These are phyloP conservation scores for Idris sp. DNA, from an alignment of 1,140 invertebrate genomes.

Conservation along the genomic window DNA sequence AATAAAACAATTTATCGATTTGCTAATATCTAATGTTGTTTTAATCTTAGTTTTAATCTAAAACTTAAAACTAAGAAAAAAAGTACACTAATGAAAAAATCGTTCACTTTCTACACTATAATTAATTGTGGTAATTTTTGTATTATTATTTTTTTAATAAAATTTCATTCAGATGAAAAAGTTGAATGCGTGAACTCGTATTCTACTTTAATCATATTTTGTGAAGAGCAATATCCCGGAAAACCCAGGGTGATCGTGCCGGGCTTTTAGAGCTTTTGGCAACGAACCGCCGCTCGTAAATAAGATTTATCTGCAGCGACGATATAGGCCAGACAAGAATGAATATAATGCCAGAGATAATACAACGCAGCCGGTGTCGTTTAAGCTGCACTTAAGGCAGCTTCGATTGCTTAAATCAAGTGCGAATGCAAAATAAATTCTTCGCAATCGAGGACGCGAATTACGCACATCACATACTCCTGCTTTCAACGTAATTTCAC, in stretches of 20 bases:
- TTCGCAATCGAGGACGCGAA: too few species aligned
- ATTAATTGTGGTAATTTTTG: too few species aligned
- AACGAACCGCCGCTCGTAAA: conserved; percentile 50
- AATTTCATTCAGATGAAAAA: not conserved
- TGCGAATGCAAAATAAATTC: conserved; percentile 26
- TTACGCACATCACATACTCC: conserved; percentile 9
- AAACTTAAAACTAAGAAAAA: too few species aligned
- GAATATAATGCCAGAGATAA: conserved; percentile 56
- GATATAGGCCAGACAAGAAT: conserved; percentile 51
- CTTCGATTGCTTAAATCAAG: conserved; percentile 21
- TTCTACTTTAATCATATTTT: conserved; percentile 45
- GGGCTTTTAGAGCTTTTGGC: conserved; percentile 57
- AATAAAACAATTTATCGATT: too few species aligned
- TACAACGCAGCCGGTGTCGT: conserved; percentile 51
- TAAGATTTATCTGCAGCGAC: conserved; percentile 59
- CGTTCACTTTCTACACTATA: too few species aligned
- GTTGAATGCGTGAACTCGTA: not conserved
- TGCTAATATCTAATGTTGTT: too few species aligned
- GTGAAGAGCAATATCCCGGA: conserved; percentile 29
- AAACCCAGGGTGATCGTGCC: conserved; percentile 29
- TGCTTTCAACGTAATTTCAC: conserved; percentile 24
- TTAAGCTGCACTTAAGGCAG: conserved; percentile 28
- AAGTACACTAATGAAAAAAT: too few species aligned
- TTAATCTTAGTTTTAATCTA: too few species aligned
- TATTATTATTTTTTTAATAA: too few species aligned